A percentile compares a stretch with the other conserved stretches of the same genome.
Conservation (phyloP, 1,140 invertebrate species). For the Drosophila bocqueti region DNA sequence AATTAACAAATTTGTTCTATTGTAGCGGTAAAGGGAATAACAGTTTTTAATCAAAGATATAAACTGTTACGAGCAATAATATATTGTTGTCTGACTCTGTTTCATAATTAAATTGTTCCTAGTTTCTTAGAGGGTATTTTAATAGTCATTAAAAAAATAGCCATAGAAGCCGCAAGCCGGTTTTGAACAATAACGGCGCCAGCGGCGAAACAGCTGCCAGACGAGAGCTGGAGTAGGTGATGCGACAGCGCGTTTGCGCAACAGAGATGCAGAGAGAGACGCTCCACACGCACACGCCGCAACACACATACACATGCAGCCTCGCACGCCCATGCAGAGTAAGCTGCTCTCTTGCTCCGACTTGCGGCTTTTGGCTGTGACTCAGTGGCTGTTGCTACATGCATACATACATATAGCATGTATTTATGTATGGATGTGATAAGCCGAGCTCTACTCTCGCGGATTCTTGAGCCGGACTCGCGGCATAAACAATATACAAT, state of each 20-base stretch:
- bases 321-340: constrained; percentile 11
- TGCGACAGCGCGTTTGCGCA: constrained; percentile 71
- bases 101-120: too few species aligned
- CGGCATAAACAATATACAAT: constrained; percentile 24
- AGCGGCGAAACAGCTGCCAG: constrained; percentile 58
- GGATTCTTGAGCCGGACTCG: background rate
- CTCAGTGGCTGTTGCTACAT: constrained; percentile 21
- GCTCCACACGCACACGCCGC: constrained; percentile 15
- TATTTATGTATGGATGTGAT: constrained; percentile 13
- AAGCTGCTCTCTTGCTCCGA: constrained; percentile 57
- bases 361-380: constrained; percentile 36
- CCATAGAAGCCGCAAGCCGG: constrained; percentile 53
- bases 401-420: background rate
- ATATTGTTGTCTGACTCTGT: background rate
- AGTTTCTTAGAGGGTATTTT: constrained; percentile 35
- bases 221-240: constrained; percentile 34
- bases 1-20: too few species aligned
- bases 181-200: constrained; percentile 71
- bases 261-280: constrained; percentile 61
- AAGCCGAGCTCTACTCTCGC: constrained; percentile 25
- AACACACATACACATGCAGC: constrained; percentile 11
- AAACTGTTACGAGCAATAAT: background rate
- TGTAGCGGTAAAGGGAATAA: too few species aligned
- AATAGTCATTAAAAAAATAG: background rate
- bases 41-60: too few species aligned